Percentiles rank a stretch among this genome's conserved stretches.
phyloP scores from a whole-genome alignment of 1,140 invertebrate genomes.

The Planococcus citri region DNA sequence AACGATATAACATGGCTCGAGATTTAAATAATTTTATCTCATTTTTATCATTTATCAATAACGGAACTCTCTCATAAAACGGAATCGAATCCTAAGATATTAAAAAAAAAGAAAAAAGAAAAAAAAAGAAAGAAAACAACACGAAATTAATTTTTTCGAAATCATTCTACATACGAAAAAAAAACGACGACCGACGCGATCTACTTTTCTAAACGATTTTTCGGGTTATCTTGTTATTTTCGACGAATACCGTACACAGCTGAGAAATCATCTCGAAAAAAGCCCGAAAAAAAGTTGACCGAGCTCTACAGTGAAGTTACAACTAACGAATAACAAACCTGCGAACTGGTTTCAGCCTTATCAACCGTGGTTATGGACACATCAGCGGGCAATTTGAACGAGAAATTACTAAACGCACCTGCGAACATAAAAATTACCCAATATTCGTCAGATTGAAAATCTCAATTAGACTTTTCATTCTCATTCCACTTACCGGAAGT shows the following conservation, averaged over 20 bases:
- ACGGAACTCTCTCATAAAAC: not conserved
- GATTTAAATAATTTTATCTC: constrained; percentile 52
- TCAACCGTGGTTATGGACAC: not conserved
- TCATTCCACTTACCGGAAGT: not conserved
- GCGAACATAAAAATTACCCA: not conserved
- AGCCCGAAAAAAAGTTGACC: too few relatives aligned
- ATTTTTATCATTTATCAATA: constrained; percentile 65
- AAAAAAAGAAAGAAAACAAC: too few relatives aligned
- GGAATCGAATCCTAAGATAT: not conserved
- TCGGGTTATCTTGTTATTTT: too few relatives aligned
- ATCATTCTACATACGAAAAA: too few relatives aligned
- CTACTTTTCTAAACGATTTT: too few relatives aligned
- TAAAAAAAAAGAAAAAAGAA: too few relatives aligned
- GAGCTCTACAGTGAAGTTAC: too few relatives aligned
- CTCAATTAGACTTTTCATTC: not conserved
- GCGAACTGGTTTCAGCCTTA: not conserved
- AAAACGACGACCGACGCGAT: too few relatives aligned
- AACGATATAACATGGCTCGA: constrained; percentile 62
- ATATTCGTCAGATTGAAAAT: too few relatives aligned
- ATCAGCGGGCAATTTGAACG: not conserved
- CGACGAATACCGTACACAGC: too few relatives aligned
- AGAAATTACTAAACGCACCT: not conserved
- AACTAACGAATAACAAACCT: not conserved
- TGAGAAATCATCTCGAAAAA: too few relatives aligned
- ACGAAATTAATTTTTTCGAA: too few relatives aligned